Evolutionary conservation across 1,140 invertebrate species (phyloP).

Genomic region (Sipha flava): DNA sequence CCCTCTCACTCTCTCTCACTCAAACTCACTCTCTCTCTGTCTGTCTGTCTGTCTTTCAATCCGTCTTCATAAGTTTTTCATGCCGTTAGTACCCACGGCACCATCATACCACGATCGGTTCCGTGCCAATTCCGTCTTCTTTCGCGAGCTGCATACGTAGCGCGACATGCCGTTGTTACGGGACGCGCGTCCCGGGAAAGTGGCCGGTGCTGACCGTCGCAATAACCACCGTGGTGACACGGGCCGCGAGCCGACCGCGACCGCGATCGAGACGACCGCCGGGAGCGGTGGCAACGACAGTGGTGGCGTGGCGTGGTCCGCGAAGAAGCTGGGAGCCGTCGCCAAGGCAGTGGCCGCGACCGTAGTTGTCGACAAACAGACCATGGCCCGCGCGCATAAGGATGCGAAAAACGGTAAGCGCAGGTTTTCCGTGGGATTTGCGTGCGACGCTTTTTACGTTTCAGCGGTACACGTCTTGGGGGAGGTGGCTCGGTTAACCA

Average conservation of each 20-base stretch:
- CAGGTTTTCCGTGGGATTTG: too few relatives aligned
- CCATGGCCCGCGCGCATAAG: not conserved
- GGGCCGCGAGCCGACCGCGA: not conserved
- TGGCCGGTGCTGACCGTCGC: not conserved
- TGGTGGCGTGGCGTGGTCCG: not conserved
- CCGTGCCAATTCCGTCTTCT: too few relatives aligned
- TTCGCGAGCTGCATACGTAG: too few relatives aligned
- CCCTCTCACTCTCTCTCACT: not conserved
- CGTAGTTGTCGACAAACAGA: not conserved
- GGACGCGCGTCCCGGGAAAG: not conserved
- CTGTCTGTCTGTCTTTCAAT: too few relatives aligned
- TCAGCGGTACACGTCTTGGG: too few relatives aligned
- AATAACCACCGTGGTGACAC: too few relatives aligned
- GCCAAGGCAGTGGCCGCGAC: not conserved
- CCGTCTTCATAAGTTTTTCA: not conserved
- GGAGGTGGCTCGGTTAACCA: too few relatives aligned
- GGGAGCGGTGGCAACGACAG: too few relatives aligned
- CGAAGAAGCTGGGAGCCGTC: not conserved
- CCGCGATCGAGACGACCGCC: not conserved
- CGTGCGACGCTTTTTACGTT: too few relatives aligned
- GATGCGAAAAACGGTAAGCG: slow-evolving; percentile 18
- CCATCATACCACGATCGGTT: too few relatives aligned
- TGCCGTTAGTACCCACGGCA: too few relatives aligned
- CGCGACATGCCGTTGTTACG: not conserved
- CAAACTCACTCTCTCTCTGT: not conserved